phyloP scores from a whole-genome alignment of 2,888 invertebrate species.

The Shargacucullia verbasci region DNA sequence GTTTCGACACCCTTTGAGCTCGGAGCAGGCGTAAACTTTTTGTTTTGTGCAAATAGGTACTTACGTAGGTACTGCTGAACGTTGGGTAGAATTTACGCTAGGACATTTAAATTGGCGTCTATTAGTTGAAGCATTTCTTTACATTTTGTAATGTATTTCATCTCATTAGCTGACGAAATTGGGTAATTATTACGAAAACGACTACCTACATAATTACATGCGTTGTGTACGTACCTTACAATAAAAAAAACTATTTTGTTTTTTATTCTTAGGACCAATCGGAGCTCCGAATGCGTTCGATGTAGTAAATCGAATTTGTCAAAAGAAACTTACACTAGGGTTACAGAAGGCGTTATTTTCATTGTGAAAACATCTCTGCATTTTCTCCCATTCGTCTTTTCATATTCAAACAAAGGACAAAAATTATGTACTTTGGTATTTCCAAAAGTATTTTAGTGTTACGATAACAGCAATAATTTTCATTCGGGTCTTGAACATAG shows the following conservation, averaged over 20 bases:
- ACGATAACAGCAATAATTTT: slow-evolving; percentile 48
- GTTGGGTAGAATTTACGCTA: slow-evolving; percentile 4
- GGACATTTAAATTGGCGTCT: slow-evolving; percentile 1
- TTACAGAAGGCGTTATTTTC: too few species aligned
- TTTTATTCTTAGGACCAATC: too few species aligned
- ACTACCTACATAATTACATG: slow-evolving; percentile 3
- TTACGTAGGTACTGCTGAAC: too few species aligned
- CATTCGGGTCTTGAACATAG: slow-evolving; percentile 75
- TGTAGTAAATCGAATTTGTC: too few species aligned
- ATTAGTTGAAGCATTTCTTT: slow-evolving; percentile 7
- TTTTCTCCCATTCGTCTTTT: not conserved
- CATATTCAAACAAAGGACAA: slow-evolving; percentile 18
- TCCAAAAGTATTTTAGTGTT: too few species aligned
- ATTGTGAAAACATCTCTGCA: too few species aligned
- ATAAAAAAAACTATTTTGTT: too few species aligned
- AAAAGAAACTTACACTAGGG: too few species aligned
- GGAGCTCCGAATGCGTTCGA: too few species aligned
- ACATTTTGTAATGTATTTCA: slow-evolving; percentile 23
- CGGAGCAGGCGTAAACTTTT: slow-evolving; percentile 9
- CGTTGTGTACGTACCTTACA: slow-evolving; percentile 3
- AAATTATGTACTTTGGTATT: slow-evolving; percentile 24
- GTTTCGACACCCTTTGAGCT: slow-evolving; percentile 33
- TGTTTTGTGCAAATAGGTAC: slow-evolving; percentile 1
- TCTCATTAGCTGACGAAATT: slow-evolving; percentile 29
- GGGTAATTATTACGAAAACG: slow-evolving; percentile 28